Evolutionary conservation across 2,888 invertebrate species (phyloP).

Genomic region (Hylaea fasciaria): DNA sequence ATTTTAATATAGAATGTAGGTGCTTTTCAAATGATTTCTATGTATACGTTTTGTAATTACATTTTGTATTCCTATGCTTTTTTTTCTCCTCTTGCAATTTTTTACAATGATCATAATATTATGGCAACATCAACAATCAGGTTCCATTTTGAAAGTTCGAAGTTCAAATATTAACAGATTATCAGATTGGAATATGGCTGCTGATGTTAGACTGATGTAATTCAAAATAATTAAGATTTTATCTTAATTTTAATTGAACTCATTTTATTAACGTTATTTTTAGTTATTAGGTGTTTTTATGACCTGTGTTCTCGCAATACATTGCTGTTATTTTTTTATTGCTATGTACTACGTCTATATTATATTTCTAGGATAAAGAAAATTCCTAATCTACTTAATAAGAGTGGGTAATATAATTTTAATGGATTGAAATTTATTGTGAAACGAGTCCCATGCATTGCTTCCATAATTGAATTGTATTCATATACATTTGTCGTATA

Average conservation of each 20-base stretch:
- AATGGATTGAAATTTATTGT: slow-evolving; percentile 47
- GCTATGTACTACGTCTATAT: slow-evolving; percentile 27
- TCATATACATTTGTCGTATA: slow-evolving; percentile 73
- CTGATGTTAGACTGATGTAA: slow-evolving; percentile 65
- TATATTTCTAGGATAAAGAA: slow-evolving; percentile 30
- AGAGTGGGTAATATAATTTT: slow-evolving; percentile 36
- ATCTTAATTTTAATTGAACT: slow-evolving; percentile 46
- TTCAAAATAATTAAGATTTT: slow-evolving; percentile 37
- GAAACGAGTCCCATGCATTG: slow-evolving; percentile 72
- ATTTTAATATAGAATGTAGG: slow-evolving; percentile 46
- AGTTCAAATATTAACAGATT: slow-evolving; percentile 10
- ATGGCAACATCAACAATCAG: slow-evolving; percentile 63
- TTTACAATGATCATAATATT: slow-evolving; percentile 45
- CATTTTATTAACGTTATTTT: slow-evolving; percentile 30
- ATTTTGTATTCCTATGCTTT: slow-evolving; percentile 24
- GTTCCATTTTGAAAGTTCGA: slow-evolving; percentile 48
- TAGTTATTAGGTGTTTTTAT: slow-evolving; percentile 28
- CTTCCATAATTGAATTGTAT: slow-evolving; percentile 76
- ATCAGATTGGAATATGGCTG: slow-evolving; percentile 57
- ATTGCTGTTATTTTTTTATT: slow-evolving; percentile 42
- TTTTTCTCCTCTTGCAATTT: slow-evolving; percentile 38
- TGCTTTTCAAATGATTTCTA: slow-evolving; percentile 53
- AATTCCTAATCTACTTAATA: slow-evolving; percentile 43
- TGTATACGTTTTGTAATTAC: slow-evolving; percentile 48
- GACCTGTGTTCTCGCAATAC: slow-evolving; percentile 25